phyloP scores from a whole-genome alignment of 2,888 invertebrate species.

The Ischnura elegans region DNA sequence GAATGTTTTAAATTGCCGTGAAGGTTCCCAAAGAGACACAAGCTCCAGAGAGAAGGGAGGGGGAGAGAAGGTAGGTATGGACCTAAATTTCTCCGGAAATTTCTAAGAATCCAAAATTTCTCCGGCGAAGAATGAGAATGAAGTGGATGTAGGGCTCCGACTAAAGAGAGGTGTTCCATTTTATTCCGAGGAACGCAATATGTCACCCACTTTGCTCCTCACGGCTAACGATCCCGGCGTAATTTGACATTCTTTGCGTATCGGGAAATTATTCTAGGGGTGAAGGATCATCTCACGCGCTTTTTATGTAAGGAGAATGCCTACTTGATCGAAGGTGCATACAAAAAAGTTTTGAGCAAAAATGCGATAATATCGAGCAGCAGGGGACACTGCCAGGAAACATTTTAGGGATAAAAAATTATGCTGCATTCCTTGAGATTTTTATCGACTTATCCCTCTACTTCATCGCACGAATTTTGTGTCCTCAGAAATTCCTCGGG shows the following conservation, averaged over 20 bases:
- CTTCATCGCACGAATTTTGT: not conserved
- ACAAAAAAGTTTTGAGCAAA: not conserved
- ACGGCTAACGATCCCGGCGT: not conserved
- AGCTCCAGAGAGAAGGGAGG: not conserved
- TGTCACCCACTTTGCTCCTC: slow-evolving; percentile 1
- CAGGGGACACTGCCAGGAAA: not conserved
- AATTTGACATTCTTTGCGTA: slow-evolving; percentile 16
- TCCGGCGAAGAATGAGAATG: not conserved
- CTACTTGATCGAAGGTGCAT: not conserved
- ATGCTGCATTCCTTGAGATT: not conserved
- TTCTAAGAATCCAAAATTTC: slow-evolving; percentile 40
- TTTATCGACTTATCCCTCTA: not conserved
- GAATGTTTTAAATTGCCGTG: not conserved
- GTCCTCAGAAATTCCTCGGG: not conserved
- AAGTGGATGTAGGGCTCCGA: not conserved
- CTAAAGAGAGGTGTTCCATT: not conserved
- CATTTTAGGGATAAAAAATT: not conserved
- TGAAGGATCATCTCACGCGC: not conserved
- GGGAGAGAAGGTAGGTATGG: not conserved
- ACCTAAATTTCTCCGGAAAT: slow-evolving; percentile 4
- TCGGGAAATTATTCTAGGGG: not conserved
- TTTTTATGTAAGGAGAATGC: not conserved
- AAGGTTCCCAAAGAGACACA: not conserved
- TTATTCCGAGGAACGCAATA: slow-evolving; percentile 11
- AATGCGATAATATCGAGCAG: not conserved